Conservation (phyloP, 2,113 vertebrate genomes). For the Albula goreensis region DNA sequence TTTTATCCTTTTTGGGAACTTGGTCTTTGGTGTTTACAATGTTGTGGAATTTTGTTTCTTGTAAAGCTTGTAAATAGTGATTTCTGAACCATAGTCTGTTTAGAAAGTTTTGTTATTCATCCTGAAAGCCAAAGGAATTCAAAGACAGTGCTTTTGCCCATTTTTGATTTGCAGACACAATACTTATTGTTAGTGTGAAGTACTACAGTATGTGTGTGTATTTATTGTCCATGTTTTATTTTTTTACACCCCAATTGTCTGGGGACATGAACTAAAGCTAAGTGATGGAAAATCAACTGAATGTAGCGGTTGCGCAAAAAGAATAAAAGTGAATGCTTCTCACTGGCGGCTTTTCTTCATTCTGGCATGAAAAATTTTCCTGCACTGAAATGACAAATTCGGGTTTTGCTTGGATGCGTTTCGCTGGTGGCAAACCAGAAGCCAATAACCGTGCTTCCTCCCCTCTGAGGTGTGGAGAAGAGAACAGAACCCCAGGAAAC, state of each 20-base stretch:
- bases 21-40: constrained; percentile 1
- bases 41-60: background rate
- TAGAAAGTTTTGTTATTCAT: background rate
- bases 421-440: background rate
- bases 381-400: background rate
- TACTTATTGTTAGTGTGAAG: constrained; percentile 34
- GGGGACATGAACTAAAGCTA: constrained; percentile 46
- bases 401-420: background rate
- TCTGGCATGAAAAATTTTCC: background rate
- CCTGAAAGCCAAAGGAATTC: background rate
- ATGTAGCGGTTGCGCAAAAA: background rate
- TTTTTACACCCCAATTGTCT: constrained; percentile 47
- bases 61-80: background rate
- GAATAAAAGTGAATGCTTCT: background rate
- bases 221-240: constrained; percentile 49
- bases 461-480: background rate
- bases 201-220: constrained; percentile 34
- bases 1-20: background rate
- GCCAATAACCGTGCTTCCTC: too few species aligned
- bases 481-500: background rate
- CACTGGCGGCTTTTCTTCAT: background rate
- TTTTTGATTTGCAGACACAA: constrained; percentile 34
- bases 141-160: constrained; percentile 29
- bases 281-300: constrained; percentile 7
- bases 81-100: background rate